Percentiles rank a stretch among this genome's conserved stretches.
phyloP scores from a whole-genome alignment of 2,888 invertebrate species.

The Cryptocheilus praepositus region DNA sequence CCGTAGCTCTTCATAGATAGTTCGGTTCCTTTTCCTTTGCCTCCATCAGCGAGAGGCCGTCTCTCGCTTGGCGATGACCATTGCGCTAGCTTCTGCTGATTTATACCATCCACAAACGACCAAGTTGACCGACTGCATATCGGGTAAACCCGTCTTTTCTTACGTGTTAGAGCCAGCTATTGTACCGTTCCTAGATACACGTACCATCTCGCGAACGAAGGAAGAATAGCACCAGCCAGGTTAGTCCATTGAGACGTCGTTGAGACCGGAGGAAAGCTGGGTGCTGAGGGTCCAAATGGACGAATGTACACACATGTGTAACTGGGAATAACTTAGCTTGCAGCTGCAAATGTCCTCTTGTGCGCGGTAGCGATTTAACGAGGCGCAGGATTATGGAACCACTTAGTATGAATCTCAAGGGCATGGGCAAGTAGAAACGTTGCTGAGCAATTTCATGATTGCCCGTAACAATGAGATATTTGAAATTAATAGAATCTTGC shows the following conservation, averaged over 20 bases:
- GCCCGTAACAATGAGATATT: too few relatives aligned
- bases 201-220: neutral
- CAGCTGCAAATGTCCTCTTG: too few relatives aligned
- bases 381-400: too few relatives aligned
- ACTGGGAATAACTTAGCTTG: too few relatives aligned
- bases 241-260: constrained; percentile 13
- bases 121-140: constrained; percentile 2
- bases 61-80: constrained; percentile 12
- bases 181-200: constrained; percentile 3
- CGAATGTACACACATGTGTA: too few relatives aligned
- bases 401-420: too few relatives aligned
- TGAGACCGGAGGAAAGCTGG: neutral
- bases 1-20: neutral
- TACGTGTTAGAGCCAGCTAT: constrained; percentile 5
- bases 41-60: neutral
- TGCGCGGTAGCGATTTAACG: too few relatives aligned
- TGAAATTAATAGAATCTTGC: too few relatives aligned
- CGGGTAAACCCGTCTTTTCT: constrained; percentile 9
- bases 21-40: neutral
- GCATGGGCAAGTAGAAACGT: too few relatives aligned
- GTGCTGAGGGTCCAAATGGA: too few relatives aligned
- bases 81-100: constrained; percentile 10
- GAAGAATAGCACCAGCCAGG: constrained; percentile 9
- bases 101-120: neutral
- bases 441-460: too few relatives aligned